A percentile compares a stretch with the other conserved stretches of the same genome.
Evolutionary conservation across 2,797 vertebrate species (phyloP).

Genomic region (Chelidonichthys spinosus): DNA sequence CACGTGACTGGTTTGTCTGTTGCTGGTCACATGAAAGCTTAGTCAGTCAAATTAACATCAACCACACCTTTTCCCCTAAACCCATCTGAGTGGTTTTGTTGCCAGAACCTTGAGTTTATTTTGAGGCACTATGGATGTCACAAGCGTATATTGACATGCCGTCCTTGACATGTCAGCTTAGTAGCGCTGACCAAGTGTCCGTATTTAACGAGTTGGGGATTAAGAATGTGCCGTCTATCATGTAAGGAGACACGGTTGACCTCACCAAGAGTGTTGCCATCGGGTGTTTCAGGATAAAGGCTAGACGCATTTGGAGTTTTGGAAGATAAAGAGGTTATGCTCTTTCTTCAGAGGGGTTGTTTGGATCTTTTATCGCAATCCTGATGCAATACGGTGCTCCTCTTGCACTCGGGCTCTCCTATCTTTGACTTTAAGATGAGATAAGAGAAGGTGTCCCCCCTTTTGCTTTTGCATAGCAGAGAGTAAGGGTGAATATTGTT

Average conservation of each 20-base stretch:
- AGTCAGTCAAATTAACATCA: no score
- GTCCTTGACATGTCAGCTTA: no score
- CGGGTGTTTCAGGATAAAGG: background rate
- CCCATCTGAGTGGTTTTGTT: no score
- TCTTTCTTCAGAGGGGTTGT: slow-evolving; percentile 6
- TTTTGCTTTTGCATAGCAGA: background rate
- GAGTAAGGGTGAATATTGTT: background rate
- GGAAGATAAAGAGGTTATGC: slow-evolving; percentile 2
- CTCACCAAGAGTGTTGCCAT: background rate
- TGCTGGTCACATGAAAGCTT: no score
- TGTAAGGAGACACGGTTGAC: background rate
- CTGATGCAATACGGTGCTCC: slow-evolving; percentile 49
- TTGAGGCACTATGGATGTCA: no score
- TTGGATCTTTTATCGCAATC: slow-evolving; percentile 25
- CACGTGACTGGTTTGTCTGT: no score
- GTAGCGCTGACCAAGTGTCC: no score
- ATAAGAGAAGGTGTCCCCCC: slow-evolving; percentile 14
- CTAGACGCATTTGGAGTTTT: slow-evolving; percentile 10
- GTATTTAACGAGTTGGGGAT: no score
- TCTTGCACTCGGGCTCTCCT: slow-evolving; percentile 21
- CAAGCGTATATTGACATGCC: no score
- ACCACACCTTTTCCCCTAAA: no score
- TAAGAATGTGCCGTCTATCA: no score
- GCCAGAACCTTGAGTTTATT: no score
- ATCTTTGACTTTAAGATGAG: background rate